Evolutionary conservation across 2,113 vertebrate genomes (phyloP).

Genomic region (Corythaixoides concolor): DNA sequence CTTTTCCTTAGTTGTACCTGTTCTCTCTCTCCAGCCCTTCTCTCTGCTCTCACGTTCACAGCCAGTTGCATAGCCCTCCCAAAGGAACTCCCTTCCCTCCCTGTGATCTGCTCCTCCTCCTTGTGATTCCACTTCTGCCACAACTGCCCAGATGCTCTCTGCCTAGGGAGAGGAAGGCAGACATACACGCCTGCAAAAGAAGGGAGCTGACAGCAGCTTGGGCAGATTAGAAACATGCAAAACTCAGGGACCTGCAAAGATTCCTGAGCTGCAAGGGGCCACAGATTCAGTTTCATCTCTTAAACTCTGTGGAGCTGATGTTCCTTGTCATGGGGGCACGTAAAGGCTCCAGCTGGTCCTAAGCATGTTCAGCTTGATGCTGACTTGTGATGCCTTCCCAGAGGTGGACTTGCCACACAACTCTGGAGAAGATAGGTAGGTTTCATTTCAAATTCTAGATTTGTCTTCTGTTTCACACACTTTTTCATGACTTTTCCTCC

Average conservation of each 20-base stretch:
- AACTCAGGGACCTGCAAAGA: not conserved
- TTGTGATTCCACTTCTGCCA: not conserved
- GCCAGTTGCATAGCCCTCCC: not conserved
- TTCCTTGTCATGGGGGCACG: not conserved
- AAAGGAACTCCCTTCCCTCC: not conserved
- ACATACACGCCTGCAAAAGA: not conserved
- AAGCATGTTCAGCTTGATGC: not conserved
- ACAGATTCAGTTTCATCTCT: not conserved
- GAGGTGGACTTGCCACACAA: not conserved
- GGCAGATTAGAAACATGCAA: not conserved
- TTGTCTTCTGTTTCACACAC: not conserved
- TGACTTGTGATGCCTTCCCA: not conserved
- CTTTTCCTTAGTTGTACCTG: not conserved
- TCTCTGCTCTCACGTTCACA: not conserved
- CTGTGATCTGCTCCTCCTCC: not conserved
- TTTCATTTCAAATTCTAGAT: not conserved
- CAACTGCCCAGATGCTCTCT: rapidly evolving
- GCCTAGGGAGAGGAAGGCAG: not conserved
- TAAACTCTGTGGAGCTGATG: not conserved
- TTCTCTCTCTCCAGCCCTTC: not conserved
- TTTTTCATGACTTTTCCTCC: not conserved
- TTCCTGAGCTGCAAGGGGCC: not conserved
- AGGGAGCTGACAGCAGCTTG: not conserved
- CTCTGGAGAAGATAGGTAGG: not conserved
- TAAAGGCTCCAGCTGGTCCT: not conserved